Conservation (phyloP, 2,888 invertebrate species). For the Spilarctia lutea region DNA sequence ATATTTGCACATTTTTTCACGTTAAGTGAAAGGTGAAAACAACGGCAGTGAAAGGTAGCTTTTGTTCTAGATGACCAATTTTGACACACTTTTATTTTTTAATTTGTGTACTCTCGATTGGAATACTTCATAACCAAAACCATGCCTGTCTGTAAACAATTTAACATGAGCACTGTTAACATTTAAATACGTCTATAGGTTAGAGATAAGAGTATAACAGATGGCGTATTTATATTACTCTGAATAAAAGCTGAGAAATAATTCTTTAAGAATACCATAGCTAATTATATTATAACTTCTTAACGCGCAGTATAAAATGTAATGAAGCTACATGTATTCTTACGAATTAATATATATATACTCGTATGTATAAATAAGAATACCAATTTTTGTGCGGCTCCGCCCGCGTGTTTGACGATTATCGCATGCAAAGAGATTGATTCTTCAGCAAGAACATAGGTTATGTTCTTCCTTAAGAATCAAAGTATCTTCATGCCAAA, state of each 20-base stretch:
- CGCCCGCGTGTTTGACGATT: too few relatives aligned
- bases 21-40: constrained; percentile 6
- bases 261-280: neutral
- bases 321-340: neutral
- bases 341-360: too few relatives aligned
- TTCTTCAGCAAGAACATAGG: too few relatives aligned
- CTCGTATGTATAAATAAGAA: too few relatives aligned
- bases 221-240: neutral
- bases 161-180: neutral
- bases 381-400: too few relatives aligned
- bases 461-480: too few relatives aligned
- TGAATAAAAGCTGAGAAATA: neutral
- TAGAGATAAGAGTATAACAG: too few relatives aligned
- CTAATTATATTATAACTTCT: neutral
- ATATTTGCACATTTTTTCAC: neutral
- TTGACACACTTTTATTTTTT: neutral
- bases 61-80: constrained; percentile 2
- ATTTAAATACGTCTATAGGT: neutral
- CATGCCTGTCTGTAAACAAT: neutral
- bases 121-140: neutral
- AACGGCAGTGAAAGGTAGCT: neutral
- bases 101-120: neutral
- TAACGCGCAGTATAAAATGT: too few relatives aligned
- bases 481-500: too few relatives aligned
- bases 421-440: too few relatives aligned